Evolutionary conservation across 2,888 invertebrate genomes (phyloP).

Genomic region (Aelia acuminata): DNA sequence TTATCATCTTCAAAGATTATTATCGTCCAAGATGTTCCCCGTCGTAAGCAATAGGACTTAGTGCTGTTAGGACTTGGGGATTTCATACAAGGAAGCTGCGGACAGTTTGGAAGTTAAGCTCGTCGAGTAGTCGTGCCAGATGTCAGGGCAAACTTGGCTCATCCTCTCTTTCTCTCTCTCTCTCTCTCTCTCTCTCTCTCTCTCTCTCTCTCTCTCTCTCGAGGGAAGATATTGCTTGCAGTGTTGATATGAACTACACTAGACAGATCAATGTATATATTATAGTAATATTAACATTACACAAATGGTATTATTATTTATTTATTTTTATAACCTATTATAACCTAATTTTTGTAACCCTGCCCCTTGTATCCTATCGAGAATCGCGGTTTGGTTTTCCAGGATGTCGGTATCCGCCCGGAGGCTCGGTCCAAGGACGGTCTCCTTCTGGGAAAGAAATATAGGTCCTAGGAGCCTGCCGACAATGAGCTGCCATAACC

Average conservation of each 20-base stretch:
- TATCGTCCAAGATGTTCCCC: not conserved
- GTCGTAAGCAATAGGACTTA: not conserved
- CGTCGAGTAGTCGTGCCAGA: slow-evolving; percentile 1
- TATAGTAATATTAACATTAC: not conserved
- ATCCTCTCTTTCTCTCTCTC: not conserved
- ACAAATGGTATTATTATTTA: not conserved
- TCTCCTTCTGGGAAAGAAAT: too few species aligned
- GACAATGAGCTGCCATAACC: too few species aligned
- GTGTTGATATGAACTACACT: not conserved
- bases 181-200: too few species aligned
- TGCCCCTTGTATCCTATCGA: too few species aligned
- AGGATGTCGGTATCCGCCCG: too few species aligned
- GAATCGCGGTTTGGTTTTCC: too few species aligned
- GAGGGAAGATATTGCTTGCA: not conserved
- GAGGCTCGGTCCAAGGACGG: too few species aligned
- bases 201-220: too few species aligned
- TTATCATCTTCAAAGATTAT: not conserved
- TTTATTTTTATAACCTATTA: too few species aligned
- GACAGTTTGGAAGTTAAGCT: slow-evolving; percentile 29
- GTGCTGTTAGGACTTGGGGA: not conserved
- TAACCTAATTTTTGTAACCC: too few species aligned
- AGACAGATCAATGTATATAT: not conserved
- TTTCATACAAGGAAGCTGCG: slow-evolving; percentile 19
- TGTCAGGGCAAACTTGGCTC: slow-evolving; percentile 19
- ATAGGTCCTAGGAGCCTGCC: too few species aligned